A percentile compares a stretch with the other conserved stretches of the same genome.
These are phyloP conservation scores for Cardiocondyla obscurior DNA, from an alignment of 1,140 invertebrate genomes.

Conservation along the genomic window DNA sequence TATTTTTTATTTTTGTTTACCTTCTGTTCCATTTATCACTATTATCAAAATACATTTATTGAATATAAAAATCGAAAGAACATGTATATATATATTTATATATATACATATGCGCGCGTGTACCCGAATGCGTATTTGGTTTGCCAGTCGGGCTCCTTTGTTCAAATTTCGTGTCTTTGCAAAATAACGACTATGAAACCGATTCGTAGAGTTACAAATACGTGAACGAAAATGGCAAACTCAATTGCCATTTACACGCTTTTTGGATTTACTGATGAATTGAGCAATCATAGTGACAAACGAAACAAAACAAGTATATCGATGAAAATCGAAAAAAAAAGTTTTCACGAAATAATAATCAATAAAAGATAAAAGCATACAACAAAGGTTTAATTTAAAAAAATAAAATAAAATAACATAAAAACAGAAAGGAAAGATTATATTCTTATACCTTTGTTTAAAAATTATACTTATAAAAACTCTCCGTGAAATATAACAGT, in stretches of 20 bases:
- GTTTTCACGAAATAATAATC: background rate
- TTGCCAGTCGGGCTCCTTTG: background rate
- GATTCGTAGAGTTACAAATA: constrained; percentile 9
- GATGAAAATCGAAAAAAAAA: background rate
- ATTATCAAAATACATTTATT: background rate
- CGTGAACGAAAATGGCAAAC: background rate
- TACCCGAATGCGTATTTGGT: background rate
- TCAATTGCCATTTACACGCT: constrained; percentile 16
- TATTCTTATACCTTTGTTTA: too few species aligned
- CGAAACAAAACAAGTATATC: background rate
- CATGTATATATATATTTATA: background rate
- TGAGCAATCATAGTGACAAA: background rate
- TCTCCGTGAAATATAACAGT: too few species aligned
- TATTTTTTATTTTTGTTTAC: background rate
- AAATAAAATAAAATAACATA: too few species aligned
- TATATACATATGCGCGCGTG: background rate
- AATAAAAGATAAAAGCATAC: background rate
- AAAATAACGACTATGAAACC: constrained; percentile 11
- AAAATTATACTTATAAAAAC: too few species aligned
- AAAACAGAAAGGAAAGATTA: too few species aligned
- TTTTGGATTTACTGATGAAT: constrained; percentile 34
- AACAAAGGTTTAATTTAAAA: background rate
- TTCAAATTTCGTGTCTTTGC: constrained; percentile 2
- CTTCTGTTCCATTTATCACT: background rate
- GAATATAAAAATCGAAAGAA: background rate